These are phyloP conservation scores for Bombus ignitus DNA, from an alignment of 1,140 invertebrate genomes.

Conservation along the genomic window DNA sequence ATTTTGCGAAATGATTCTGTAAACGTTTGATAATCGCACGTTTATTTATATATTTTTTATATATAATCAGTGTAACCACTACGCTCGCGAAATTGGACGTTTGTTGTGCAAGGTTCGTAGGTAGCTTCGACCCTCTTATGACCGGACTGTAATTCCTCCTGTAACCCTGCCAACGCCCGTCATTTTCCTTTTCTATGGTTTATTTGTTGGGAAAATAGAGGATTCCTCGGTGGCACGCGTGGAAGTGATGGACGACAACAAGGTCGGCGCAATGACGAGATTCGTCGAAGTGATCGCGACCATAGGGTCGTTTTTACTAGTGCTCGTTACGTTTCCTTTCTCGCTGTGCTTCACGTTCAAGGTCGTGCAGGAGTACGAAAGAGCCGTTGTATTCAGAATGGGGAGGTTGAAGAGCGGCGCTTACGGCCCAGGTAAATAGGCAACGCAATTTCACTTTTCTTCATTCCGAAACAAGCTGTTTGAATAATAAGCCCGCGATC, in stretches of 20 bases:
- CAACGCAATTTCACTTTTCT: neutral
- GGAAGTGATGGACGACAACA: neutral
- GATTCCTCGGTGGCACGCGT: neutral
- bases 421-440: slow-evolving; percentile 87
- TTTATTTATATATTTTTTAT: too few species aligned
- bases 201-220: slow-evolving; percentile 9
- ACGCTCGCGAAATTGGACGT: too few species aligned
- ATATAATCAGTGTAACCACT: too few species aligned
- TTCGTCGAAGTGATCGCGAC: slow-evolving; percentile 92
- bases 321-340: slow-evolving; percentile 92
- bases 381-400: slow-evolving; percentile 90
- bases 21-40: too few species aligned
- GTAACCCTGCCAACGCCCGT: neutral
- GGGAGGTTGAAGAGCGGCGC: slow-evolving; percentile 89
- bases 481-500: neutral
- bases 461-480: neutral
- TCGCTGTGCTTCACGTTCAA: slow-evolving; percentile 94
- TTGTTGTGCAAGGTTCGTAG: too few species aligned
- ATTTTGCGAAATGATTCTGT: too few species aligned
- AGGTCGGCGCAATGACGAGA: slow-evolving; percentile 75
- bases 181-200: neutral
- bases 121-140: too few species aligned
- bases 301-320: slow-evolving; percentile 88
- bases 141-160: too few species aligned
- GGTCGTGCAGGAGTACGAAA: slow-evolving; percentile 91